Evolutionary conservation across 2,888 invertebrate species (phyloP), one percentile per base, ranked within the genome.

Genomic region (Hecatera dysodea): DNA sequence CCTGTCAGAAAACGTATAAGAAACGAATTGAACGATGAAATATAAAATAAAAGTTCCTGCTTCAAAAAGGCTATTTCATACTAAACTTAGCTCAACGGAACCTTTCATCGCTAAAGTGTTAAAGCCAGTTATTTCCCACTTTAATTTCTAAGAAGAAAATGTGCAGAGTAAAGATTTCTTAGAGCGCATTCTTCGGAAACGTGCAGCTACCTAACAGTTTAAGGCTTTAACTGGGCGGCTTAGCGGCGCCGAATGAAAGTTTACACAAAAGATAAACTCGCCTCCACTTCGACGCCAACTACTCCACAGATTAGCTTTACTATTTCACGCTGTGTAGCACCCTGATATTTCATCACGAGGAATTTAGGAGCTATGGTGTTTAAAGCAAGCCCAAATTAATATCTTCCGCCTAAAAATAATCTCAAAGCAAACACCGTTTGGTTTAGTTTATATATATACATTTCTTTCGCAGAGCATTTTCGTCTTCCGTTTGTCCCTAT

Each of bases 181-280:
- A 72, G 77, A 69, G 77, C 71, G 69, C 67, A 76, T 78, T 78
- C 81, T 80, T 76, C 61, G 65, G 50, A 76, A 86, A 83, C 74
- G 78, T 80, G 67, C 79, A 74, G 82, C 79, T 81, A 75, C 82
- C 87, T 78, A 84, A 75, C 82, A 86, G 87, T 88, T 89, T 90
- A 90, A 89, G 86, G 83, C 87, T 86, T 85, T 90, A 88, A 88
- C 87, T 90, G 82, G 81, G 72, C 90, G 81, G 73, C 91, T 92
- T 90, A 91, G 87, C 87, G 80, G 86, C 83, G 83, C 80, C 87
- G 88, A 93, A 93, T 91, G 91, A 92, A 91, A 93, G 93, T 94
- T 94, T 94, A 91, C 92, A 91, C 92, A 90, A 90, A 90, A 91
- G 93, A 93, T 94, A 90, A 91, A 90, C 86, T 88, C 81, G 78